A percentile compares a stretch with the other conserved stretches of the same genome.
These are phyloP conservation scores for Microctonus hyperodae DNA, from an alignment of 2,888 invertebrate genomes.

Conservation along the genomic window DNA sequence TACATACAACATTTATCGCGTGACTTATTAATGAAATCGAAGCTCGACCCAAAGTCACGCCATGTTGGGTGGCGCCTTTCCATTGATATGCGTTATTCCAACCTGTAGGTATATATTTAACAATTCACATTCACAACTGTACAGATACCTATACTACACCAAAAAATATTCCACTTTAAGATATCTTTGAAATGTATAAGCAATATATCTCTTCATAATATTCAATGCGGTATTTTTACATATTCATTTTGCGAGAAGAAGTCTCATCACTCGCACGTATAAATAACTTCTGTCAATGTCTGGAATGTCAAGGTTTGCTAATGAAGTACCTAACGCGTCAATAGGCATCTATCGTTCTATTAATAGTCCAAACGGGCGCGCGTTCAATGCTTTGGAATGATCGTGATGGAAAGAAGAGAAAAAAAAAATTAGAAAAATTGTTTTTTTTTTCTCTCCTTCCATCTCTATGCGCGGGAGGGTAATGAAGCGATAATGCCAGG, in stretches of 20 bases:
- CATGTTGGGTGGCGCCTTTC: conserved; percentile 27
- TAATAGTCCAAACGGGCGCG: conserved; percentile 42
- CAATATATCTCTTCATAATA: too few relatives aligned
- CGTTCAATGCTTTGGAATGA: conserved; percentile 18
- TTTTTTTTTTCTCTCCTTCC: conserved; percentile 3
- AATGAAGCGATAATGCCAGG: conserved; percentile 48
- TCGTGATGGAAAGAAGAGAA: conserved; percentile 9
- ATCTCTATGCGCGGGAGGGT: conserved; percentile 37
- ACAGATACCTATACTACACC: too few relatives aligned
- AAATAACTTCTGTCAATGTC: background rate
- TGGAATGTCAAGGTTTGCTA: conserved; percentile 41
- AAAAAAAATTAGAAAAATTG: background rate
- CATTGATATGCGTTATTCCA: conserved; percentile 1
- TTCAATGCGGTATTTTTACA: background rate
- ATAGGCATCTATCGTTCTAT: conserved; percentile 45
- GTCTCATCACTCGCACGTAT: background rate
- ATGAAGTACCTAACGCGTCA: conserved; percentile 28
- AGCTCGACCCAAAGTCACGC: conserved; percentile 27
- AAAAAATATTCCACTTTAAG: too few relatives aligned
- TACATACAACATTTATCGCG: conserved; percentile 26
- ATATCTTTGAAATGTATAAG: background rate
- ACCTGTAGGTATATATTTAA: too few relatives aligned
- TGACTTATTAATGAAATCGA: conserved; percentile 35
- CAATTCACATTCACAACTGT: too few relatives aligned
- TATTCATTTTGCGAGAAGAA: background rate